Conservation (phyloP, 2,113 vertebrate species). For the Planiliza haematocheilus region DNA sequence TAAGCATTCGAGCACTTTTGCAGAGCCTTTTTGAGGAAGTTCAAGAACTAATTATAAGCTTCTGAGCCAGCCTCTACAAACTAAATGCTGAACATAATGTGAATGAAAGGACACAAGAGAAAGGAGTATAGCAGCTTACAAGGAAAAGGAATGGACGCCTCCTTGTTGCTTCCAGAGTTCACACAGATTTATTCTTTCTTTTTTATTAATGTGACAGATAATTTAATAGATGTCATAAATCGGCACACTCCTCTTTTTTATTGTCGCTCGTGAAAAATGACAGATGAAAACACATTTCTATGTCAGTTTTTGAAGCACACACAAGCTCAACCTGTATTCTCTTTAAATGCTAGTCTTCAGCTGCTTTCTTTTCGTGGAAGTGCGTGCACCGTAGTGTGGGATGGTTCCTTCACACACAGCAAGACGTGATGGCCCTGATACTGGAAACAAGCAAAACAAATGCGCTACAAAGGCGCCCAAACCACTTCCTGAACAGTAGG, state of each 20-base stretch:
- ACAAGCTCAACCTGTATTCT: too few species aligned
- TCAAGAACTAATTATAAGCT: background rate
- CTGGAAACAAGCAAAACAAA: slow-evolving; percentile 41
- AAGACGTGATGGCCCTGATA: slow-evolving; percentile 11
- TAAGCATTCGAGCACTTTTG: background rate
- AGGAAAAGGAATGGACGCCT: background rate
- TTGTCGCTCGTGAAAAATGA: background rate
- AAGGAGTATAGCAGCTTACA: background rate
- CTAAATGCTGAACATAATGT: slow-evolving; percentile 6
- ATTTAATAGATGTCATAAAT: background rate
- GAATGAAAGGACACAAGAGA: background rate
- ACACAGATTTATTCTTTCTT: slow-evolving; percentile 5
- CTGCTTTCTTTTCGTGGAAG: background rate
- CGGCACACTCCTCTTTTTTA: background rate
- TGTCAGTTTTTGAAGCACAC: too few species aligned
- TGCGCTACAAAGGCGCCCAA: slow-evolving; percentile 45
- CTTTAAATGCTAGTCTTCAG: background rate
- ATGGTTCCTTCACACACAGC: slow-evolving; percentile 3
- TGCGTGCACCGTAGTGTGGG: background rate
- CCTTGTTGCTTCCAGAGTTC: slow-evolving; percentile 12
- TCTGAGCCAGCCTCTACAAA: slow-evolving; percentile 10
- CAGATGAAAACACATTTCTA: background rate
- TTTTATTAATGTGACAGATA: slow-evolving; percentile 8
- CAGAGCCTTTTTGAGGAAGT: background rate
- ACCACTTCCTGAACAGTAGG: slow-evolving; percentile 73